Evolutionary conservation across 2,113 vertebrate species (phyloP).

Genomic region (Rhynchomys soricoides): DNA sequence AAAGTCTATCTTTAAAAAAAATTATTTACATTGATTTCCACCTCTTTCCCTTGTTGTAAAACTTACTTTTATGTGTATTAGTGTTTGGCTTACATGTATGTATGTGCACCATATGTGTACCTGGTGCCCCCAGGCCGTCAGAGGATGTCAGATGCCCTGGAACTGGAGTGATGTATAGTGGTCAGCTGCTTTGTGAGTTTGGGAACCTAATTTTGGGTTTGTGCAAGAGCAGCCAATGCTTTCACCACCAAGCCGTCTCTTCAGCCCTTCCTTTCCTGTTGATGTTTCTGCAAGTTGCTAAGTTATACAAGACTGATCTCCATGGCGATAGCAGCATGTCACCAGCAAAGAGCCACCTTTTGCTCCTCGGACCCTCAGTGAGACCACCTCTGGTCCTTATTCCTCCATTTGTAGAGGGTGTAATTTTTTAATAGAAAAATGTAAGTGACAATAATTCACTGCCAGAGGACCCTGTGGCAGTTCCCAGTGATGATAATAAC

Average conservation of each 20-base stretch:
- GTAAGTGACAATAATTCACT: background rate
- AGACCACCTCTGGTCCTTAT: slow-evolving; percentile 18
- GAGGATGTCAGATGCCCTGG: background rate
- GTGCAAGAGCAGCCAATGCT: background rate
- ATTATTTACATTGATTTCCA: background rate
- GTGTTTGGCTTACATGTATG: background rate
- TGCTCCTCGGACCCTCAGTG: too few relatives aligned
- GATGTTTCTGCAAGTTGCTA: background rate
- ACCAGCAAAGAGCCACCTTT: too few relatives aligned
- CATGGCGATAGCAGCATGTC: too few relatives aligned
- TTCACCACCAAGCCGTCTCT: background rate
- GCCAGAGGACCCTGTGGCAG: too few relatives aligned
- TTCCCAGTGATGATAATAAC: too few relatives aligned
- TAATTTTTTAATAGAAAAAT: slow-evolving; percentile 37
- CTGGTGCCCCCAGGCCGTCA: background rate
- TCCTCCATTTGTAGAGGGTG: slow-evolving; percentile 10
- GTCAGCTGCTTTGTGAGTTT: background rate
- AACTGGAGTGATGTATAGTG: background rate
- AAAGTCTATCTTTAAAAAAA: slow-evolving; percentile 5
- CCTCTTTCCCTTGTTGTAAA: background rate
- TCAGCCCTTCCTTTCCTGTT: background rate
- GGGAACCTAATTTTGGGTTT: background rate
- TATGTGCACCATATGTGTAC: background rate
- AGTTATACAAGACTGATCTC: background rate
- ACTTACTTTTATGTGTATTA: background rate